A percentile compares a stretch with the other conserved stretches of the same genome.
Conservation (phyloP, 2,888 invertebrate species). For the Parnassius apollo region DNA sequence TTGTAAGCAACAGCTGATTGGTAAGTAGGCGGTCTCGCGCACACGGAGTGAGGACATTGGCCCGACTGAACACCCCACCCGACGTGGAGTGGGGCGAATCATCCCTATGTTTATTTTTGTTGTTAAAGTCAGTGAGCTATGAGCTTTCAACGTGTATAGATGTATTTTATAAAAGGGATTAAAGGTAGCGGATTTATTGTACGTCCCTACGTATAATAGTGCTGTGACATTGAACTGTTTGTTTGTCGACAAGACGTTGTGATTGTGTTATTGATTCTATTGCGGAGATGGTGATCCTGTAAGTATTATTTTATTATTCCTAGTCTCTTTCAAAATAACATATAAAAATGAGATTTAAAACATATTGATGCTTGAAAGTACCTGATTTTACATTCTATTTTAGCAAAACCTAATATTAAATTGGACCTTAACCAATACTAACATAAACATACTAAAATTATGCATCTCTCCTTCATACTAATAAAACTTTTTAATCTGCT, state of each 20-base stretch:
- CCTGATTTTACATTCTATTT: no score
- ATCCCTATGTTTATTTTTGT: conserved; percentile 78
- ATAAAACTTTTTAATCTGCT: no score
- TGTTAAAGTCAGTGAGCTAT: conserved; percentile 71
- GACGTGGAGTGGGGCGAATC: conserved; percentile 55
- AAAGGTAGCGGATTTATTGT: conserved; percentile 23
- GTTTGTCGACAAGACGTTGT: conserved; percentile 41
- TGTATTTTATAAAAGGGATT: conserved; percentile 37
- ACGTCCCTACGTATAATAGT: conserved; percentile 24
- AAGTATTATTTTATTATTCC: conserved; percentile 43
- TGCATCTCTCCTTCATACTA: no score
- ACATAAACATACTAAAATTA: no score
- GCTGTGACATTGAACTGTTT: conserved; percentile 47
- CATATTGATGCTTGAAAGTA: no score
- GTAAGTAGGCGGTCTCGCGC: conserved; percentile 52
- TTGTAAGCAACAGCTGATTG: conserved; percentile 12
- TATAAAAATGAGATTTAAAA: no score
- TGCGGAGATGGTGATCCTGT: conserved; percentile 78
- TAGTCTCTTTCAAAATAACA: no score
- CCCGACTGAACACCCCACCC: conserved; percentile 44
- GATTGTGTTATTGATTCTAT: conserved; percentile 46
- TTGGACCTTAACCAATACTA: no score
- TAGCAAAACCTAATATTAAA: no score
- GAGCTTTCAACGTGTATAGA: conserved; percentile 60
- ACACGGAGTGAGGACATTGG: conserved; percentile 49